These are phyloP conservation scores for Paradoxurus hermaphroditus DNA, from an alignment of 2,113 vertebrate genomes.

Conservation along the genomic window DNA sequence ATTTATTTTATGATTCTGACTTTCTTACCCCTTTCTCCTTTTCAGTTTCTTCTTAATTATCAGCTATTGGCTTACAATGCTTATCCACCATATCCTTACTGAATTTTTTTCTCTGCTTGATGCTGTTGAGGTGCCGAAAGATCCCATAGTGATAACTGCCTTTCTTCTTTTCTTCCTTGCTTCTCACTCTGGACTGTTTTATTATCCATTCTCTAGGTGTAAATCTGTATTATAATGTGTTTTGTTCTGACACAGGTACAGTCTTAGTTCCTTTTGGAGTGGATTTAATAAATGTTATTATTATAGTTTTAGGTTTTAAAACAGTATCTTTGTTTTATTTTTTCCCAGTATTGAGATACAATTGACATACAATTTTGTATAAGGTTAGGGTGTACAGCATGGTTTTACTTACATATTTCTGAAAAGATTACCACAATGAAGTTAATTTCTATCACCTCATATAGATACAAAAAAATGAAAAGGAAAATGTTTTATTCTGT, in stretches of 20 bases:
- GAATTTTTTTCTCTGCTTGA: neutral
- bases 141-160: neutral
- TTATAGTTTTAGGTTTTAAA: neutral
- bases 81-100: neutral
- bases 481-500: neutral
- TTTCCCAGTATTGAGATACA: neutral
- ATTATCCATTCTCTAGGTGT: neutral
- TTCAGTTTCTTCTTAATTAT: neutral
- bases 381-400: neutral
- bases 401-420: neutral
- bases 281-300: neutral
- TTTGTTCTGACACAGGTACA: neutral
- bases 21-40: neutral
- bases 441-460: neutral
- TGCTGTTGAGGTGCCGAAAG: neutral
- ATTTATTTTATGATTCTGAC: neutral
- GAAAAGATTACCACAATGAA: neutral
- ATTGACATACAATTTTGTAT: neutral
- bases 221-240: neutral
- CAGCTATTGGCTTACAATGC: neutral
- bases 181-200: neutral
- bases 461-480: neutral
- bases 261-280: neutral
- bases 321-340: neutral
- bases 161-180: neutral